Conservation (phyloP, 2,797 vertebrate species). For the Pristis pectinata region DNA sequence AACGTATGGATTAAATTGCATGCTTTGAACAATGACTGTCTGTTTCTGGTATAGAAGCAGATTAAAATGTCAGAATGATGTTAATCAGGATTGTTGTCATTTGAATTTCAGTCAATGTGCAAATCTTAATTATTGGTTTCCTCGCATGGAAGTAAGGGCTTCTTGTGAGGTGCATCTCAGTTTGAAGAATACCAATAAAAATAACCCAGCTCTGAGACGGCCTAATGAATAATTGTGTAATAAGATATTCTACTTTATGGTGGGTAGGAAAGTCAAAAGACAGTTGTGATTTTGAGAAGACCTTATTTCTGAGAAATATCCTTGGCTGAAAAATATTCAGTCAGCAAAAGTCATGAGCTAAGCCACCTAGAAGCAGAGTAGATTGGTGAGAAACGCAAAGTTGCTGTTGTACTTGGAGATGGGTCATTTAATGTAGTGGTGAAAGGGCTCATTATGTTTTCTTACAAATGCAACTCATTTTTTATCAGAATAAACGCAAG, state of each 20-base stretch:
- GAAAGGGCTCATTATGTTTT: neutral
- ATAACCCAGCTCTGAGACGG: neutral
- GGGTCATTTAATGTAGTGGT: neutral
- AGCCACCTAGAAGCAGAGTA: neutral
- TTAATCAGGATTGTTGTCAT: neutral
- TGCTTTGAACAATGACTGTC: neutral
- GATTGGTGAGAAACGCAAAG: neutral
- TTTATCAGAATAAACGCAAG: slow-evolving; percentile 43
- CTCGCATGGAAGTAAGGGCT: neutral
- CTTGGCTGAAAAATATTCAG: neutral
- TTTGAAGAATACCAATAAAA: neutral
- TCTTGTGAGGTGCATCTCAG: neutral
- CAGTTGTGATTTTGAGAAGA: neutral
- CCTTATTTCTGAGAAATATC: neutral
- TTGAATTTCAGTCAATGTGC: neutral
- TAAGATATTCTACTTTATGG: neutral
- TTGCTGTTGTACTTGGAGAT: neutral
- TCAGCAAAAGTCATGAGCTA: neutral
- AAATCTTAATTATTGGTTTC: neutral
- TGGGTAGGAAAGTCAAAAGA: neutral
- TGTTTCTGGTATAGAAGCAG: neutral
- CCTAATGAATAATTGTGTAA: neutral
- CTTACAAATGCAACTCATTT: neutral
- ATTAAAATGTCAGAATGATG: neutral
- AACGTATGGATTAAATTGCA: neutral